Evolutionary conservation across 2,888 invertebrate genomes (phyloP).

Genomic region (Leucophora obtusa): DNA sequence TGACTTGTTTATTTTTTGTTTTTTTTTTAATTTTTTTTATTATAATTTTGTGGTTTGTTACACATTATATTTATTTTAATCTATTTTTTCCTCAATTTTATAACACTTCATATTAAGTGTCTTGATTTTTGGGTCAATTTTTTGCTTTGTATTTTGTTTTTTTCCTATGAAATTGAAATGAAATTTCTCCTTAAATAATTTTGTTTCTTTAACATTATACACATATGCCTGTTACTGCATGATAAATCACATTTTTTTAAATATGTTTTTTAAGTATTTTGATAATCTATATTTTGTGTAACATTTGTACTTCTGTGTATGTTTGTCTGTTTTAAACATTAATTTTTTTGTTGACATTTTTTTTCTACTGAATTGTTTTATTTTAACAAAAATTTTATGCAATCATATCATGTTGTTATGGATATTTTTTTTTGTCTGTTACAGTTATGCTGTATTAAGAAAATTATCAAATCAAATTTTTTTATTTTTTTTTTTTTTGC

Average conservation of each 20-base stretch:
- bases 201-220: constrained; percentile 5
- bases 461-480: constrained; percentile 33
- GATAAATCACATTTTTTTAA: constrained; percentile 52
- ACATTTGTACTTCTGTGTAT: constrained; percentile 26
- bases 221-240: constrained; percentile 31
- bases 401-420: constrained; percentile 70
- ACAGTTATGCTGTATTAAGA: constrained; percentile 49
- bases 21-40: background rate
- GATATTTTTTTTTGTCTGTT: constrained; percentile 19
- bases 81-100: constrained; percentile 34
- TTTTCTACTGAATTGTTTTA: constrained; percentile 45
- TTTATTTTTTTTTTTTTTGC: background rate
- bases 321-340: background rate
- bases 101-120: constrained; percentile 53
- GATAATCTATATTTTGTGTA: constrained; percentile 26
- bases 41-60: constrained; percentile 22
- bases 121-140: constrained; percentile 57
- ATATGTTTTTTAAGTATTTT: constrained; percentile 17
- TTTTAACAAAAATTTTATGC: constrained; percentile 29
- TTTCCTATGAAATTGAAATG: background rate
- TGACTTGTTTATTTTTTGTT: constrained; percentile 44
- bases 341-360: constrained; percentile 70
- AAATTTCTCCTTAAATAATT: constrained; percentile 54
- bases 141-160: background rate
- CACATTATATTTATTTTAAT: constrained; percentile 17